A percentile compares a stretch with the other conserved stretches of the same genome.
Evolutionary conservation across 2,113 vertebrate species (phyloP).

Genomic region (Delphinapterus leucas): DNA sequence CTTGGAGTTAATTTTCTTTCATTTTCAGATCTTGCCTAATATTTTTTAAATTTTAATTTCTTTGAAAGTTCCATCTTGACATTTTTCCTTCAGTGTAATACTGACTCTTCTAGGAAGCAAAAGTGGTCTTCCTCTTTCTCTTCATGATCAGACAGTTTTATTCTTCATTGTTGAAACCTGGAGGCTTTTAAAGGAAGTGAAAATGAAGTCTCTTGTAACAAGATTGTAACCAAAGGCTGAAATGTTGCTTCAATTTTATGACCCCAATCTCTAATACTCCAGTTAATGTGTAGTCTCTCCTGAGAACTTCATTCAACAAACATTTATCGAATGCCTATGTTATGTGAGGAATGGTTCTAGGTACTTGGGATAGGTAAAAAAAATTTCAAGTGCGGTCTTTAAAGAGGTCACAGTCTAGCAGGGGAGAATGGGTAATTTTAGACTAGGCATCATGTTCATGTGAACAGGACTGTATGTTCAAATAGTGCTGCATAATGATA

Average conservation of each 20-base stretch:
- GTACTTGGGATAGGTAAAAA: not conserved
- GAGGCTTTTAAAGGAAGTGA: constrained; percentile 12
- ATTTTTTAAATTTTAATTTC: not conserved
- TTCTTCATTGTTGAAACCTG: not conserved
- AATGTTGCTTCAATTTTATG: not conserved
- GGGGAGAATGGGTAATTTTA: not conserved
- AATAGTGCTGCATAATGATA: not conserved
- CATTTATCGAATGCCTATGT: not conserved
- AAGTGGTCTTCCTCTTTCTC: not conserved
- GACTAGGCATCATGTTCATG: not conserved
- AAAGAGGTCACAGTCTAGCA: not conserved
- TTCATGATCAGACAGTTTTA: not conserved
- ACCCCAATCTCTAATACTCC: not conserved
- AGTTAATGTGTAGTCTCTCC: not conserved
- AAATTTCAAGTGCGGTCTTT: not conserved
- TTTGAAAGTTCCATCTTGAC: not conserved
- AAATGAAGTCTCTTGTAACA: not conserved
- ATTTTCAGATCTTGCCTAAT: not conserved
- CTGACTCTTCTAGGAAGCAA: not conserved
- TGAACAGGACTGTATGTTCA: not conserved
- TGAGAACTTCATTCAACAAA: not conserved
- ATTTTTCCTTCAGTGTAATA: not conserved
- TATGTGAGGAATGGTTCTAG: not conserved
- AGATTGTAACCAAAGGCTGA: not conserved
- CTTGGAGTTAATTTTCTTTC: not conserved